Percentiles rank a stretch among this genome's conserved stretches.
Conservation (phyloP, 2,888 invertebrate species). For the Busseola fusca region DNA sequence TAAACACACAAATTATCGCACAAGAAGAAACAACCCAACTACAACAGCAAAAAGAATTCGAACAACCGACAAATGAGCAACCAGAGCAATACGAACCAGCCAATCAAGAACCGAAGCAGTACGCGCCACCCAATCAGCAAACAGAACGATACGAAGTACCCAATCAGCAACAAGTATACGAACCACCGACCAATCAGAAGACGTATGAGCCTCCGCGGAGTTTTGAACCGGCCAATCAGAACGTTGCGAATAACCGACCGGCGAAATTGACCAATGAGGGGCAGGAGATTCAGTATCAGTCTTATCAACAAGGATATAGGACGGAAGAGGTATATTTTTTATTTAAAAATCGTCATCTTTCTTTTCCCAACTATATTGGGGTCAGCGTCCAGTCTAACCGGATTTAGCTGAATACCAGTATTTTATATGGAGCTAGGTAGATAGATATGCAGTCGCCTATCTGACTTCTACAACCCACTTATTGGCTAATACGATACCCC, state of each 20-base stretch:
- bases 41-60: constrained; percentile 57
- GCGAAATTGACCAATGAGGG: constrained; percentile 64
- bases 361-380: too few species aligned
- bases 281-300: constrained; percentile 65
- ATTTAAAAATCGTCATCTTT: too few species aligned
- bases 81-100: constrained; percentile 11
- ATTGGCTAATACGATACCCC: too few species aligned
- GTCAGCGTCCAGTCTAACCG: too few species aligned
- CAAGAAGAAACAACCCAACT: constrained; percentile 26
- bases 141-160: constrained; percentile 60
- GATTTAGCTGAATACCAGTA: too few species aligned
- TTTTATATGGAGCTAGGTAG: too few species aligned
- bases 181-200: constrained; percentile 66
- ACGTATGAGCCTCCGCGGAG: constrained; percentile 41
- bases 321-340: constrained; percentile 72
- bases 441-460: too few species aligned
- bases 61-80: constrained; percentile 64
- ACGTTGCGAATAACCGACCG: constrained; percentile 34
- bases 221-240: constrained; percentile 60
- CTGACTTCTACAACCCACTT: too few species aligned
- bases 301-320: constrained; percentile 70
- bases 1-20: constrained; percentile 28
- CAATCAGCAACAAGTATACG: constrained; percentile 54
- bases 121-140: constrained; percentile 56
- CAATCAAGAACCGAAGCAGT: constrained; percentile 35